Evolutionary conservation across 2,888 invertebrate genomes (phyloP), one percentile per base, ranked within the genome.

Genomic region (Endotricha flammealis): DNA sequence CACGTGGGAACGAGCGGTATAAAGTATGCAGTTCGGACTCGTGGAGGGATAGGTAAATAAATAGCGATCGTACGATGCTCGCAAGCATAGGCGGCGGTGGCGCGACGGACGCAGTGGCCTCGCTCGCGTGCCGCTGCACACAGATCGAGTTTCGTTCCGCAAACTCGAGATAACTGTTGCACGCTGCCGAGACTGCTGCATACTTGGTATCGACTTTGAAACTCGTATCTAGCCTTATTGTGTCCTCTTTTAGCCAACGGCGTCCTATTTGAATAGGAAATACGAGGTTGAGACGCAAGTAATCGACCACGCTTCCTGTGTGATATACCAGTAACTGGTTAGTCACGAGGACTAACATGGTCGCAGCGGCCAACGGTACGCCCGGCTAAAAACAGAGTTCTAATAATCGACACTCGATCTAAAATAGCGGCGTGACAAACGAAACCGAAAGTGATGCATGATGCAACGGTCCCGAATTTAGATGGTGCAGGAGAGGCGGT

Each of bases 401-500:
- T 80, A 82, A 83, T 83, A 83, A 82, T 85, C 79, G 81, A 81
- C 83, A 77, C 75, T 74, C 61, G 54, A 77, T 81, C 76, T 69
- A 78, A 86, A 86, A 85, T 83, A 83, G 80, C 66, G 67, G 64
- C 67, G 77, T 81, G 82, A 85, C 85, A 83, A 85, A 83, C 75
- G 82, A 82, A 80, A 79, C 81, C 69, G 83, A 85, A 80, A 82
- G 83, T 82, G 78, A 75, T 72, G 73, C 73, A 79, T 83, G 85
- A 85, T 85, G 85, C 85, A 85, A 81, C 82, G 71, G 64, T 55
- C 78, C 78, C 82, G 76, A 80, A 85, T 76, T 82, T 83, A 86
- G 81, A 70, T 68, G 68, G 66, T 68, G 65, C 69, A 57, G 70
- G 57, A 63, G 64, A 65, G 65, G 57, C 77, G 65, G 57, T 63